Conservation (phyloP, 1,140 invertebrate species). For the Trinorchestia longiramus region DNA sequence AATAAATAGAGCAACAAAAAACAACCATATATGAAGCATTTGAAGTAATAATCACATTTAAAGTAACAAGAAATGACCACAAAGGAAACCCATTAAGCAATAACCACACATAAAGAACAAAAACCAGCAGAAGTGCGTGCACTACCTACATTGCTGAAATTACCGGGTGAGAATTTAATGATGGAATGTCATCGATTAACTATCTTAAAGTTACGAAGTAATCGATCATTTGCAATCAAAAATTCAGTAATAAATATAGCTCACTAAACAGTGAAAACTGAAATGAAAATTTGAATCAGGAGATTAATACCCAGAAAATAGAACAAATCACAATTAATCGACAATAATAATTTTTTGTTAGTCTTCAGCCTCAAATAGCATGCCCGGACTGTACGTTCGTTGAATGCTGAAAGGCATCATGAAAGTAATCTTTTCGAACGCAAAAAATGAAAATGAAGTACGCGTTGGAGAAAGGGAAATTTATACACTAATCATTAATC, state of each 20-base stretch:
- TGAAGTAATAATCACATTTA: not conserved
- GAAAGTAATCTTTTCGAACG: not conserved
- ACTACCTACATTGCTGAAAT: not conserved
- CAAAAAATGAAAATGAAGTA: not conserved
- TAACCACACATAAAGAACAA: not conserved
- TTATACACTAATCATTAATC: not conserved
- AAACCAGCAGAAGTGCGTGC: not conserved
- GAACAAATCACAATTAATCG: not conserved
- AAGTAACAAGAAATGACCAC: not conserved
- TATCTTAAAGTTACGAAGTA: not conserved
- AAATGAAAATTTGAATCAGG: not conserved
- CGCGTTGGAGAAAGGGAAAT: not conserved
- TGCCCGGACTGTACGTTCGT: no score
- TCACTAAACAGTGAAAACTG: no score
- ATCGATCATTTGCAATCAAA: not conserved
- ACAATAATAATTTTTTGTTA: not conserved
- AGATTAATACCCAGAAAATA: not conserved
- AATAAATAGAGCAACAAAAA: not conserved
- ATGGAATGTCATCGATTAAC: not conserved
- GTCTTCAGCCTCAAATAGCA: not conserved
- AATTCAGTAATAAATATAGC: not conserved
- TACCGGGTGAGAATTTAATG: not conserved
- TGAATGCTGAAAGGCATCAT: not conserved
- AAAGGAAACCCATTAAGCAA: not conserved
- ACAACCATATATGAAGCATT: not conserved